phyloP scores from a whole-genome alignment of 2,888 invertebrate genomes.

The Selenia dentaria region DNA sequence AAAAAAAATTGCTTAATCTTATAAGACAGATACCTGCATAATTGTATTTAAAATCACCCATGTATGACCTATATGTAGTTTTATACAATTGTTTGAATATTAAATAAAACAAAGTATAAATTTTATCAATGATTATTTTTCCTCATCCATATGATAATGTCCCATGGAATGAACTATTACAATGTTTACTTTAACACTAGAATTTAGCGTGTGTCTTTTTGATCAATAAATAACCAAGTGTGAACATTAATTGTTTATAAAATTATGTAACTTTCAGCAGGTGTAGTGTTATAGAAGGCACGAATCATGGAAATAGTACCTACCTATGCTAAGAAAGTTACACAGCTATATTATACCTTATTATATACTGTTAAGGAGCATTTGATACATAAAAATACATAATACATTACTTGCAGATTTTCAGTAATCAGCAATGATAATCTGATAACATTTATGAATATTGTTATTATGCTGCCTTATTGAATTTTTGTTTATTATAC shows the following conservation, averaged over 20 bases:
- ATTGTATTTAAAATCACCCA: no score
- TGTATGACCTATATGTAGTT: no score
- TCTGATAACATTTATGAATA: neutral
- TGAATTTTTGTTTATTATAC: no score
- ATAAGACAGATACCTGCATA: no score
- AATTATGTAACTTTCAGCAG: conserved; percentile 7
- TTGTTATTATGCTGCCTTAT: no score
- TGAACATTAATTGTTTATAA: conserved; percentile 5
- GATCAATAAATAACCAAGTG: conserved; percentile 3
- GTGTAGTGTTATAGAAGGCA: conserved; percentile 19
- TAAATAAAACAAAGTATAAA: conserved; percentile 29
- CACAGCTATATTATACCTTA: no score
- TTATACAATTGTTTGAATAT: no score
- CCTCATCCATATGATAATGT: conserved; percentile 44
- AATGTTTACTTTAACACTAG: conserved; percentile 25
- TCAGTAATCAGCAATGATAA: neutral
- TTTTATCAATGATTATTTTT: conserved; percentile 42
- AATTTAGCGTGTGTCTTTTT: conserved; percentile 20
- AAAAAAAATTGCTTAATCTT: no score
- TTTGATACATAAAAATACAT: conserved; percentile 23
- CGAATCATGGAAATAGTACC: conserved; percentile 13
- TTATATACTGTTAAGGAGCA: conserved; percentile 26
- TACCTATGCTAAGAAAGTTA: conserved; percentile 13
- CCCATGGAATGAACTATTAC: conserved; percentile 49
- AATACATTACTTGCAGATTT: neutral